Evolutionary conservation across 1,140 invertebrate species (phyloP).

Genomic region (Andrena cerasifolii): DNA sequence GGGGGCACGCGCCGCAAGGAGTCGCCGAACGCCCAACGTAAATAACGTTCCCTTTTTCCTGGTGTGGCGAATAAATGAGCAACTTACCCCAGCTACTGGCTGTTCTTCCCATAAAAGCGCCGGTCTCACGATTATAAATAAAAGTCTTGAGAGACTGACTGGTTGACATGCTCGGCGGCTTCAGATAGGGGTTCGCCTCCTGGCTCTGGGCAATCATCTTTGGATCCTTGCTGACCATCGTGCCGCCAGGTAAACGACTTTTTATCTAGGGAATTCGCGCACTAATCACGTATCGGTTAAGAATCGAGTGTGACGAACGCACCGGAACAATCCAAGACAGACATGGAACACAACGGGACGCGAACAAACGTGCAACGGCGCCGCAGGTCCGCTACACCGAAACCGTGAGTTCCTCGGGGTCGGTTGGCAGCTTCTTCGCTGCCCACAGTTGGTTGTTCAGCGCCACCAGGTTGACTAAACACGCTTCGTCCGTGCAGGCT

Average conservation of each 20-base stretch:
- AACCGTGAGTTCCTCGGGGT: constrained; percentile 37
- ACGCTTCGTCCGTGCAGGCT: constrained; percentile 43
- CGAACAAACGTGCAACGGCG: constrained; percentile 7
- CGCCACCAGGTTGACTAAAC: constrained; percentile 78
- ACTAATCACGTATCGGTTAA: constrained; percentile 19
- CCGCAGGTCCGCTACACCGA: constrained; percentile 17
- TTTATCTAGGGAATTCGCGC: not conserved
- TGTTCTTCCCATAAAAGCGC: constrained; percentile 88
- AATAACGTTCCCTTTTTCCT: not conserved
- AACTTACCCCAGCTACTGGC: constrained; percentile 89
- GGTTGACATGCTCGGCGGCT: constrained; percentile 71
- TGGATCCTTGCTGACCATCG: constrained; percentile 72
- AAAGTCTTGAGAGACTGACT: constrained; percentile 81
- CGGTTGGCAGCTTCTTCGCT: constrained; percentile 33
- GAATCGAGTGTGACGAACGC: not conserved
- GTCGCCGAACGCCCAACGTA: too few relatives aligned
- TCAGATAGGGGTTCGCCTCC: constrained; percentile 77
- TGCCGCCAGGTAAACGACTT: not conserved
- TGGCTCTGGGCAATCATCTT: constrained; percentile 60
- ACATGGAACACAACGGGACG: constrained; percentile 15
- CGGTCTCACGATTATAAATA: constrained; percentile 88
- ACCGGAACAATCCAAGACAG: not conserved
- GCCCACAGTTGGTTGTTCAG: constrained; percentile 60
- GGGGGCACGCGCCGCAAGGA: too few relatives aligned
- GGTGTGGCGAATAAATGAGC: too few relatives aligned